Evolutionary conservation across 2,797 vertebrate species (phyloP), one percentile per base, ranked within the genome.

Genomic region (Tauraco hartlaubi): DNA sequence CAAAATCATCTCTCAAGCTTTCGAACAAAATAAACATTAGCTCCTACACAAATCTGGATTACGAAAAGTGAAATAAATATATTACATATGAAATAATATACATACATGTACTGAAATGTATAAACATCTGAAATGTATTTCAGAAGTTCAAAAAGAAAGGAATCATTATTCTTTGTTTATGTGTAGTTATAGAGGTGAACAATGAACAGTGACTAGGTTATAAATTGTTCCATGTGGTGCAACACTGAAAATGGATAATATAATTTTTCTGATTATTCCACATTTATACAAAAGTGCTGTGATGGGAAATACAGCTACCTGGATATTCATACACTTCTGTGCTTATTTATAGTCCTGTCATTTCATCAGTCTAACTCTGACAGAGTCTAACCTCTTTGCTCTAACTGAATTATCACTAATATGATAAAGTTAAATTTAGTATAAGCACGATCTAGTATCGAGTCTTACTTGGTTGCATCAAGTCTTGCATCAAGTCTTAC

Each of bases 31-130:
- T n/a, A 93, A 96, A 77, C 31, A 55, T 82, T 54, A 62, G 31
- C 15, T 79, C 43, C 69, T 51, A 33, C 48, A 56, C 5, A 82
- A 84, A 82, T 33, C 25, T 81, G 51, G 43, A 90, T 75, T 69
- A 78, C 43, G 29, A 68, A 88, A 81, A 95, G 43, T 78, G 62
- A 86, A 91, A 94, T 73, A 78, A 87, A 82, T 85, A 29, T 18
- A 79, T 63, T 33, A 43, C 28, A 33, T 54, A 37, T 81, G 79
- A 93, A 96, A 84, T 64, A 92, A 81, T 31, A 84, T 18, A 69
- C 11, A 51, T 31, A 25, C 21, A 54, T 20, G 2, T n/a, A 86
- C 29, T 16, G 21, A 78, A 84, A 77, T 64, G 44, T 9, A 91
- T 59, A 75, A 78, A 68, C 31, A 86, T 41, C 62, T 84, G 69